phyloP scores from a whole-genome alignment of 2,113 vertebrate species.

The Arenaria interpres region DNA sequence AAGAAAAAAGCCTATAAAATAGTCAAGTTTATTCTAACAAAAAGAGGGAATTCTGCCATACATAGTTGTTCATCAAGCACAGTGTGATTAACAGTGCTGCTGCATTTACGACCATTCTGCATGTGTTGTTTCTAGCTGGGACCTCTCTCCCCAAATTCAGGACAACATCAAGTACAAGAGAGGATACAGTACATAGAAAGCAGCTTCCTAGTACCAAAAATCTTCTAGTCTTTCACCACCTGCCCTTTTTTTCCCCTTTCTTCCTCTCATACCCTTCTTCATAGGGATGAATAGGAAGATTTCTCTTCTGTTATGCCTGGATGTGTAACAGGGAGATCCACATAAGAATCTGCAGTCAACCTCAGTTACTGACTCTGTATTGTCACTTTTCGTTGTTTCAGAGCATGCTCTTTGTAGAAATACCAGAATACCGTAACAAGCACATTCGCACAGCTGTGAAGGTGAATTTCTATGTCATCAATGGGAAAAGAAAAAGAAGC shows the following conservation, averaged over 20 bases:
- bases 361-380: rapidly evolving
- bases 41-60: neutral
- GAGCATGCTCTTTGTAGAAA: slow-evolving; percentile 96
- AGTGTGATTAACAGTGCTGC: neutral
- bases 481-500: slow-evolving; percentile 96
- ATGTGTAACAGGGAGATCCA: rapidly evolving
- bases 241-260: neutral
- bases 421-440: slow-evolving; percentile 90
- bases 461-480: slow-evolving; percentile 96
- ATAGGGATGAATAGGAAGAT: neutral
- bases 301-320: neutral
- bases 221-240: neutral
- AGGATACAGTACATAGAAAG: neutral
- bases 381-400: slow-evolving; percentile 56
- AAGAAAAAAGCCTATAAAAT: neutral
- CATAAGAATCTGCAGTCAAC: rapidly evolving
- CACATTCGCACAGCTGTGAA: slow-evolving; percentile 84
- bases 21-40: neutral
- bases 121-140: neutral
- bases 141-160: neutral
- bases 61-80: neutral
- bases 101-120: neutral
- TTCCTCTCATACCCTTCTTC: neutral
- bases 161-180: neutral
- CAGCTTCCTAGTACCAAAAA: neutral